Evolutionary conservation across 2,113 vertebrate genomes (phyloP).

Genomic region (Coturnix japonica): DNA sequence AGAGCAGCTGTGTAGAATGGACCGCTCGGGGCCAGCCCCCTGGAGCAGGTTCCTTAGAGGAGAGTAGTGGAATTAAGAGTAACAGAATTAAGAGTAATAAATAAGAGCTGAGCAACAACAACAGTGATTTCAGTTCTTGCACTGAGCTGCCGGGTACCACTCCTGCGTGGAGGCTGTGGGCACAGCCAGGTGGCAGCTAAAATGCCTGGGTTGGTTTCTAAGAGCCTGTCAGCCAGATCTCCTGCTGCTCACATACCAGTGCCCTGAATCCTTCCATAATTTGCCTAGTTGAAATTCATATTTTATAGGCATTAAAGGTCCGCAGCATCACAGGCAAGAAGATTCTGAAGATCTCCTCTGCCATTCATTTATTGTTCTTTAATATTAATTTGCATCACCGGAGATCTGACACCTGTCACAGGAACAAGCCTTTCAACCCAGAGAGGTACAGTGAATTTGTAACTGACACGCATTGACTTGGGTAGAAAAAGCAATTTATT

Average conservation of each 20-base stretch:
- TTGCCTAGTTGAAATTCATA: conserved; percentile 42
- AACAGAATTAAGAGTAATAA: neutral
- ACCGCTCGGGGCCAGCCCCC: neutral
- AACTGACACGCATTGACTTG: conserved; percentile 43
- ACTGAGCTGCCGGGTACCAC: neutral
- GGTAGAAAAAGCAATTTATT: conserved; percentile 41
- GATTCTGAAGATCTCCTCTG: conserved; percentile 45
- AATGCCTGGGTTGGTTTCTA: neutral
- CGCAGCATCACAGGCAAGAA: conserved; percentile 14
- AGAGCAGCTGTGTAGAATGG: no score
- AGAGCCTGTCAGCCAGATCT: neutral
- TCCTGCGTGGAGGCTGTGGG: neutral
- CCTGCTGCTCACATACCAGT: neutral
- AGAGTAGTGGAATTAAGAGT: no score
- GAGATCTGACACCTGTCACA: conserved; percentile 59
- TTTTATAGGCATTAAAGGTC: conserved; percentile 36
- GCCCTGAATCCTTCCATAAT: neutral
- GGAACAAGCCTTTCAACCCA: conserved; percentile 54
- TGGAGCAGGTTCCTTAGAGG: neutral
- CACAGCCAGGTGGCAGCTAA: neutral
- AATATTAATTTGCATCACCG: conserved; percentile 62
- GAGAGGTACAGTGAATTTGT: conserved; percentile 11
- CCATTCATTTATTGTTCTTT: conserved; percentile 53
- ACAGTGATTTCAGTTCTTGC: neutral
- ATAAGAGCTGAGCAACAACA: neutral